Conservation (phyloP, 1,140 invertebrate genomes). For the Idris sp. region DNA sequence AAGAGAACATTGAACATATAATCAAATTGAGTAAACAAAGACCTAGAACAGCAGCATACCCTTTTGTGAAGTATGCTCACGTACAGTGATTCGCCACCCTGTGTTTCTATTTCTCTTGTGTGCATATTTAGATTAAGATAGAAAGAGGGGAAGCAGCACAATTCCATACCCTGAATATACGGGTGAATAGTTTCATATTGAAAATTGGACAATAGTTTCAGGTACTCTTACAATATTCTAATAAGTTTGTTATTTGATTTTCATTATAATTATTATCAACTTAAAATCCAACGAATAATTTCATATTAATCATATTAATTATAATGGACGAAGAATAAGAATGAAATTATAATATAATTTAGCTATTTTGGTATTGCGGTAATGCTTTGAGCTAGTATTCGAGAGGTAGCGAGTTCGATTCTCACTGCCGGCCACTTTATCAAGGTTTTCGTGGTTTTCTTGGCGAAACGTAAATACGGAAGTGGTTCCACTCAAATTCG, state of each 20-base stretch:
- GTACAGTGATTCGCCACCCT: conserved; percentile 25
- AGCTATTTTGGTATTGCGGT: too few species aligned
- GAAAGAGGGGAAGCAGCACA: conserved; percentile 15
- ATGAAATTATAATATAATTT: too few species aligned
- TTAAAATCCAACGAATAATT: neutral
- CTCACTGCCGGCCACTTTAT: too few species aligned
- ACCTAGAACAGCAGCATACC: neutral
- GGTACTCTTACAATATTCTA: conserved; percentile 8
- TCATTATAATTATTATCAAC: neutral
- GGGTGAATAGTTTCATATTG: conserved; percentile 18
- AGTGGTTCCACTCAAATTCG: too few species aligned
- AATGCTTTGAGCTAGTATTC: too few species aligned
- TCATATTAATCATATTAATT: too few species aligned
- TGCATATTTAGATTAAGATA: conserved; percentile 29
- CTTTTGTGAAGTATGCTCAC: conserved; percentile 17
- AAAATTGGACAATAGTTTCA: conserved; percentile 30
- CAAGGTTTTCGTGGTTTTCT: too few species aligned
- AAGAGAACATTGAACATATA: conserved; percentile 16
- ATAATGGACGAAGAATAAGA: too few species aligned
- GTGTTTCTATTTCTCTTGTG: conserved; percentile 15
- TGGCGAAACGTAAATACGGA: too few species aligned
- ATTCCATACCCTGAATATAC: conserved; percentile 1
- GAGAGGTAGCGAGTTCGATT: too few species aligned
- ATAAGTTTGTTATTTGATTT: conserved; percentile 14
- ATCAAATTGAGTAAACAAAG: conserved; percentile 30